These are phyloP conservation scores for Zaprionus lachaisei DNA, from an alignment of 1,140 invertebrate species.

Conservation along the genomic window DNA sequence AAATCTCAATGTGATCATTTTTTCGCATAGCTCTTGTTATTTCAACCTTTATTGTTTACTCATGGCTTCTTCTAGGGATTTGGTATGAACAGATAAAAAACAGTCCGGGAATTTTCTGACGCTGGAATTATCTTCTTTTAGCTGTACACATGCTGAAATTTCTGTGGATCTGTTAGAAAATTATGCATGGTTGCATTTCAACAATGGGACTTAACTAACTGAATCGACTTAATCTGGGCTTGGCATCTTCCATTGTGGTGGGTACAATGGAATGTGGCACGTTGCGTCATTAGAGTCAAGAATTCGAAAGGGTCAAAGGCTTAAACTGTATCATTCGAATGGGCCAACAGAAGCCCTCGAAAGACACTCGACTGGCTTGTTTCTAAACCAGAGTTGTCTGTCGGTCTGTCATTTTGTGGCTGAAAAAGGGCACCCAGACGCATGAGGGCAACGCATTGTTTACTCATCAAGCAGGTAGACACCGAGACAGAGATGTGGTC, in stretches of 20 bases:
- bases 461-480: constrained; percentile 23
- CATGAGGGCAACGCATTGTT: constrained; percentile 4
- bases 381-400: background rate
- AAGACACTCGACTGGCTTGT: background rate
- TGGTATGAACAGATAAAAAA: background rate
- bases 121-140: constrained; percentile 5
- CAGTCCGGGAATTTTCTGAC: constrained; percentile 6
- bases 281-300: constrained; percentile 10
- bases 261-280: background rate
- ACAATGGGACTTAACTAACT: constrained; percentile 31
- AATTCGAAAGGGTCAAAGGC: constrained; percentile 55
- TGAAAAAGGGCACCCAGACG: background rate
- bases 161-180: constrained; percentile 62
- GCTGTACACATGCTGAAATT: background rate
- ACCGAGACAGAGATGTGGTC: background rate
- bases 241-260: background rate
- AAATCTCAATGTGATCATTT: too few species aligned
- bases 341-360: constrained; percentile 51
- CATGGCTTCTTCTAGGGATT: background rate
- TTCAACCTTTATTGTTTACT: background rate
- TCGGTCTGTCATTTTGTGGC: background rate
- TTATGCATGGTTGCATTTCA: constrained; percentile 64
- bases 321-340: constrained; percentile 74
- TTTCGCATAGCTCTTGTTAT: background rate
- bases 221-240: background rate